phyloP scores from a whole-genome alignment of 2,113 vertebrate species.

The Hiodon tergisus region DNA sequence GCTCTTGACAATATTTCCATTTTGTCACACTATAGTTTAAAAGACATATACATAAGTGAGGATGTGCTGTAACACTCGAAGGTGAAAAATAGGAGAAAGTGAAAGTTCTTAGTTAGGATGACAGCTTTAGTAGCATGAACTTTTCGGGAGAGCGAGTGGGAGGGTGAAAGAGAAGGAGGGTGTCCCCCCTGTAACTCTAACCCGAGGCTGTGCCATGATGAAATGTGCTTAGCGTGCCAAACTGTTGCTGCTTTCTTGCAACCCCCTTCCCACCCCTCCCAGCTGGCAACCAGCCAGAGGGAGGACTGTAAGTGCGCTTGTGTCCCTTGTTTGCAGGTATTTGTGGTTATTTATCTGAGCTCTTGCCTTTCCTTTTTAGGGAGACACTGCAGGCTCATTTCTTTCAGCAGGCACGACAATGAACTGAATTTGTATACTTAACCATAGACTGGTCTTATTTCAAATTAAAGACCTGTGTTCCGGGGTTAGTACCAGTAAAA shows the following conservation, averaged over 20 bases:
- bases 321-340: not conserved
- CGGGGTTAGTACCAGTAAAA: too few species aligned
- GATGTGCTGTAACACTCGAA: not conserved
- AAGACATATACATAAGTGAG: too few species aligned
- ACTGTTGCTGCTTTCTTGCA: constrained; percentile 49
- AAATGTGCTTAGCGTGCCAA: constrained; percentile 58
- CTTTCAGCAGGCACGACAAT: too few species aligned
- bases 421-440: too few species aligned
- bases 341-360: constrained; percentile 22
- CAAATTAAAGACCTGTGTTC: too few species aligned
- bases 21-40: too few species aligned
- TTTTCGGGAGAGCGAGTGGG: constrained; percentile 25
- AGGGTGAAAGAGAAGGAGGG: not conserved
- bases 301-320: not conserved
- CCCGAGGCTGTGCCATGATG: constrained; percentile 27
- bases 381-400: too few species aligned
- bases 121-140: constrained; percentile 8
- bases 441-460: too few species aligned
- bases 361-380: not conserved
- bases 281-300: constrained; percentile 30
- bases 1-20: too few species aligned
- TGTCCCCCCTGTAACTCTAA: constrained; percentile 45
- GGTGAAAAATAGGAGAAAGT: not conserved
- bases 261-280: constrained; percentile 39
- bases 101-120: not conserved